Percentiles rank a stretch among this genome's conserved stretches.
Conservation (phyloP, 2,113 vertebrate species). For the Aphyosemion australe region DNA sequence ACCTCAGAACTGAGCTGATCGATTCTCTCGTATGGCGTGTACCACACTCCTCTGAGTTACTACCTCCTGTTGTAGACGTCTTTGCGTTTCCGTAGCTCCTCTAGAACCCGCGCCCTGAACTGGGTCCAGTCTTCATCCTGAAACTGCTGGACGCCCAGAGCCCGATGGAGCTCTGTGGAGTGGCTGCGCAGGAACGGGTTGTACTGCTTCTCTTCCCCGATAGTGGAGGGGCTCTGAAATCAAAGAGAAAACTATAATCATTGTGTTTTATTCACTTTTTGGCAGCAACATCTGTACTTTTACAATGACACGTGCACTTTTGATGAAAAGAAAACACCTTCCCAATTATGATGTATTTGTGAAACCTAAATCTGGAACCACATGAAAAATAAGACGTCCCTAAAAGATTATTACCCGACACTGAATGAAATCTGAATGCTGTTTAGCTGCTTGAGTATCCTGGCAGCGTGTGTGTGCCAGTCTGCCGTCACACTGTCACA, state of each 20-base stretch:
- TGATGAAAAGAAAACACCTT: too few relatives aligned
- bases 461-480: neutral
- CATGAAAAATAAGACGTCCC: neutral
- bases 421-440: neutral
- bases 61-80: slow-evolving; percentile 86
- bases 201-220: slow-evolving; percentile 91
- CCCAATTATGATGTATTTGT: neutral
- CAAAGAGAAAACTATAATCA: neutral
- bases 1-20: neutral
- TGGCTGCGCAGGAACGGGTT: slow-evolving; percentile 95
- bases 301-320: too few relatives aligned
- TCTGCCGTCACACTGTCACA: neutral
- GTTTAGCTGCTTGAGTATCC: slow-evolving; percentile 1
- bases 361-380: neutral
- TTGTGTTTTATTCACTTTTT: too few relatives aligned
- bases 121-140: slow-evolving; percentile 77
- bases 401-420: too few relatives aligned
- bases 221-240: slow-evolving; percentile 90
- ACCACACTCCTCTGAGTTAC: neutral
- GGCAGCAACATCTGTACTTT: neutral
- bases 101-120: slow-evolving; percentile 89
- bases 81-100: slow-evolving; percentile 88
- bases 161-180: slow-evolving; percentile 83
- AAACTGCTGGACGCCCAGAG: slow-evolving; percentile 81
- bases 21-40: too few relatives aligned